Percentiles rank a stretch among this genome's conserved stretches.
Conservation (phyloP, 1,140 invertebrate species). For the Coenobita brevimanus region DNA sequence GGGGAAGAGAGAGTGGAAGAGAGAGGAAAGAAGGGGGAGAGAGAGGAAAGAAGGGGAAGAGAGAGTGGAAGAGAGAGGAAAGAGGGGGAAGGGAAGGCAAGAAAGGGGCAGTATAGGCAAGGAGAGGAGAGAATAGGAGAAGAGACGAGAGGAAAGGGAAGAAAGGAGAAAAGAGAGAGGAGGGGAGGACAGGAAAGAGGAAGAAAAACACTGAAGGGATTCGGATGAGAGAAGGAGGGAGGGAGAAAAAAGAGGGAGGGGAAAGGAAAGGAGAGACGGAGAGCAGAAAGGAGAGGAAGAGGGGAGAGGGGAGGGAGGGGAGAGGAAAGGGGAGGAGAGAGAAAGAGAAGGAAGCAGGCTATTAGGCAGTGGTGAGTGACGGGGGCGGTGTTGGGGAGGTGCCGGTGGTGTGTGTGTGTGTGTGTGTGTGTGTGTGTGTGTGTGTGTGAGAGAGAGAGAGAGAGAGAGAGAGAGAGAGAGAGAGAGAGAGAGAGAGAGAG, state of each 20-base stretch:
- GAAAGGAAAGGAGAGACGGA: neutral
- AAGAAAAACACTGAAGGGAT: neutral
- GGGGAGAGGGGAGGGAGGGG: neutral
- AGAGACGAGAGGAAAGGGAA: neutral
- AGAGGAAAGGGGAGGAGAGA: neutral
- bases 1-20: neutral
- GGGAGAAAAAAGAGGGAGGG: neutral
- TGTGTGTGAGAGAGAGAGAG: neutral
- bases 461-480: neutral
- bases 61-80: neutral
- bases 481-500: conserved; percentile 18
- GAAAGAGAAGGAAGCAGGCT: neutral
- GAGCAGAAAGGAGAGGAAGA: neutral
- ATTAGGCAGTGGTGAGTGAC: no score
- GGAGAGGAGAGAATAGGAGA: neutral
- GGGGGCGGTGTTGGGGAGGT: neutral
- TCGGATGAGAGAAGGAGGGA: neutral
- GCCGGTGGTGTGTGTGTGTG: neutral
- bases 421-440: no score
- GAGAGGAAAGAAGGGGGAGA: neutral
- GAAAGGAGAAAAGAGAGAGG: neutral
- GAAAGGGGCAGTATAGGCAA: neutral
- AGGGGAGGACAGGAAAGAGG: neutral
- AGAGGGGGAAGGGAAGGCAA: neutral
- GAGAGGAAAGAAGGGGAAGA: neutral